Base-by-base conservation (phyloP, 2,113 vertebrate species). In the Ceratotherium simum region DNA sequence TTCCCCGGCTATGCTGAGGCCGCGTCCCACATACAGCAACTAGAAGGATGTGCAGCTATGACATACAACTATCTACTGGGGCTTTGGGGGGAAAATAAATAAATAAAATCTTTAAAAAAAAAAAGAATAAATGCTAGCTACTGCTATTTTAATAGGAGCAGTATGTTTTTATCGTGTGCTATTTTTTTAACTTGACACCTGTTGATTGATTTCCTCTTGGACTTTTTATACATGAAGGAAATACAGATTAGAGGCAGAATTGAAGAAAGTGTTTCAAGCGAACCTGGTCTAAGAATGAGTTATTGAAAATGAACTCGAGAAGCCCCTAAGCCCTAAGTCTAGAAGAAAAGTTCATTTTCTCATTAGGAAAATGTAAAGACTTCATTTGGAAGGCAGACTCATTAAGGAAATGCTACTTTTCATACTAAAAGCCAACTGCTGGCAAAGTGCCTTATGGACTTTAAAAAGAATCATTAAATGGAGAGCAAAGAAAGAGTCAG, bases 361-460 rank as follows among this genome's bases (percentile, higher is more conserved):
- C 51, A 82, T 95, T 82, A 96, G 95, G 76, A 81, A 98, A 98
- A 95, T 5, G 1, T 80, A 92, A 93, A 91, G 51, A 8, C 62
- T 95, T 97, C 75, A 51, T 84, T 79, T 93, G 42, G 90, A 88
- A 98, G 25, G 18, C 67, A 82, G 84, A 84, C 62, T 96, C 64
- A 87, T 85, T 96, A 95, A 94, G 46, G 70, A 97, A 97, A 96
- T 95, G 83, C 70, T 73, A 73, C 70, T 97, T 97, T 96, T 97
- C 93, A 91, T 95, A 88, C 83, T 92, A 96, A 96, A 95, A 96
- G 93, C 91, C 83, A 97, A 96, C 39, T 95, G 73, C 60, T 96
- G 95, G 97, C 79, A 72, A 96, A 97, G 67, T 48, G 33, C 82
- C 95, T 83, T 90, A 3, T 80, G 36, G 78, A 87, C 73, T 89